Percentiles rank a stretch among this genome's conserved stretches.
These are phyloP conservation scores for Tubulanus polymorphus DNA, from an alignment of 2,888 invertebrate genomes.

Conservation along the genomic window DNA sequence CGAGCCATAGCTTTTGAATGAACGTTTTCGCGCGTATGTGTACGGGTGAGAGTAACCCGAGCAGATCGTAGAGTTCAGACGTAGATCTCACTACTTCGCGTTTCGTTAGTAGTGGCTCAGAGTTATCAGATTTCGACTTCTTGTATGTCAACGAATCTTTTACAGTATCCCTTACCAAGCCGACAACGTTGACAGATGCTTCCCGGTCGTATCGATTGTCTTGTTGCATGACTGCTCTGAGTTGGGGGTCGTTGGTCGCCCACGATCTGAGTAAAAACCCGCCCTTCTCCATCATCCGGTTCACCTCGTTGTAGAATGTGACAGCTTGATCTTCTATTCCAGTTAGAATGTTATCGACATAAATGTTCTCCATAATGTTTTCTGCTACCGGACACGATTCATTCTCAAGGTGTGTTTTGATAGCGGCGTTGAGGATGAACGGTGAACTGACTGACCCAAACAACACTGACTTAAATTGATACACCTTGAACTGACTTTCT, in stretches of 20 bases:
- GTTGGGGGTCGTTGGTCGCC: conserved; percentile 5
- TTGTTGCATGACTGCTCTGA: neutral
- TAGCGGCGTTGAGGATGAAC: conserved; percentile 15
- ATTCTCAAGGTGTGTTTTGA: conserved; percentile 15
- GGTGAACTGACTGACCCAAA: conserved; percentile 10
- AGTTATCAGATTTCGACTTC: neutral
- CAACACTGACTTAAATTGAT: conserved; percentile 13
- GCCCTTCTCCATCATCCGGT: conserved; percentile 7
- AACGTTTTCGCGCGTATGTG: neutral
- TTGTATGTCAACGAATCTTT: conserved; percentile 3
- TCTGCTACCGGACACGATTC: neutral
- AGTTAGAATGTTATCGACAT: conserved; percentile 16
- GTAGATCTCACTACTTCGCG: conserved; percentile 6
- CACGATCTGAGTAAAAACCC: conserved; percentile 17
- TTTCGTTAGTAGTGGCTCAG: conserved; percentile 5
- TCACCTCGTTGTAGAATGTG: conserved; percentile 6
- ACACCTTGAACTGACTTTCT: conserved; percentile 7
- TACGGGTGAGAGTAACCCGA: neutral
- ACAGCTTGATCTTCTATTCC: conserved; percentile 1
- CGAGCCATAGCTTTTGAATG: neutral
- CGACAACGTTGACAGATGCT: conserved; percentile 9
- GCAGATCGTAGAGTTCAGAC: conserved; percentile 7
- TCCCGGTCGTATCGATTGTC: conserved; percentile 1
- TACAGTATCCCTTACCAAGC: conserved; percentile 8
- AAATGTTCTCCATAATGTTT: conserved; percentile 9